phyloP scores from a whole-genome alignment of 2,888 invertebrate species.

The Athetis lepigone region DNA sequence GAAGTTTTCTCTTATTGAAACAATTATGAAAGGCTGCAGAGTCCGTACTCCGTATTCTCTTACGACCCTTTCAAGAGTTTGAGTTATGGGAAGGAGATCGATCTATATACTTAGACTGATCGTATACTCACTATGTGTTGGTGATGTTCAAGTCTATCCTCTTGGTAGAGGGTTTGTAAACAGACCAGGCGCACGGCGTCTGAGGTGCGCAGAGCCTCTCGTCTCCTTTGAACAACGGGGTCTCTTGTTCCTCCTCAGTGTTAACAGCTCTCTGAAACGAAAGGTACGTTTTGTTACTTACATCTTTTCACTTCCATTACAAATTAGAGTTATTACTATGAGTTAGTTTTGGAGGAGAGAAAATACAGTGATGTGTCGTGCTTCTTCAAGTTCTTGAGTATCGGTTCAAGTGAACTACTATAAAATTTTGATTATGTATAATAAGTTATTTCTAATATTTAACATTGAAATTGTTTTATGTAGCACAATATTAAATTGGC shows the following conservation, averaged over 20 bases:
- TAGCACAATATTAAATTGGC: too few relatives aligned
- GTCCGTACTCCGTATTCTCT: background rate
- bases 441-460: too few relatives aligned
- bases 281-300: background rate
- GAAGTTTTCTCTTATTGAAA: too few relatives aligned
- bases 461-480: too few relatives aligned
- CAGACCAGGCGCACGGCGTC: slow-evolving; percentile 79
- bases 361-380: background rate
- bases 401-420: too few relatives aligned
- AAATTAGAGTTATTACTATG: too few relatives aligned
- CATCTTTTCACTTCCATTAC: background rate
- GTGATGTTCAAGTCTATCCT: slow-evolving; percentile 55
- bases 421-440: too few relatives aligned
- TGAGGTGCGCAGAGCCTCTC: slow-evolving; percentile 62
- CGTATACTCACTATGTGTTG: slow-evolving; percentile 79
- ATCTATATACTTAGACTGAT: slow-evolving; percentile 72
- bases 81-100: background rate
- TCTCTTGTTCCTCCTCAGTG: slow-evolving; percentile 52
- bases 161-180: slow-evolving; percentile 61
- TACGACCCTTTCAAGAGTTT: background rate
- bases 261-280: slow-evolving; percentile 70
- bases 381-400: background rate
- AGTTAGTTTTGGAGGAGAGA: background rate
- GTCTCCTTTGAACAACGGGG: background rate
- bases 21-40: too few relatives aligned